Base-by-base conservation (phyloP, 2,113 vertebrate species). In the Podocnemis expansa region DNA sequence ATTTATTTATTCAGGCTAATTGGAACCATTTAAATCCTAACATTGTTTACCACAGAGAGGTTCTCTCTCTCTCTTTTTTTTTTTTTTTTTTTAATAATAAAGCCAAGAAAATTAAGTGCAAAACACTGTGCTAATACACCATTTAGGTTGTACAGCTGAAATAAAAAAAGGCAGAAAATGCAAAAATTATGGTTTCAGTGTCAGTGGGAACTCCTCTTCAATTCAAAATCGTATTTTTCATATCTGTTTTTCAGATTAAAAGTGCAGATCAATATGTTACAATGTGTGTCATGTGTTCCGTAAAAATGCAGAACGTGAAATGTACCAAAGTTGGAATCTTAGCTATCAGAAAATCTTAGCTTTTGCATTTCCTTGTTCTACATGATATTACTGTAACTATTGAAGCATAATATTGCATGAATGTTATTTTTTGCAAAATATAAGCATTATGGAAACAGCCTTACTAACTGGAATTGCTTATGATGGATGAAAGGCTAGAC, bases 181-280 rank as follows among this genome's bases (percentile, higher is more conserved):
- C 22, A 24, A 86, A 92, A 34, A 85, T 96, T 95, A 96, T 45
- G 56, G 95, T 54, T 96, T 95, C 95, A 89, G 82, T 90, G 78
- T 87, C 81, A 89, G 92, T 96, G 89, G 91, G 97, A 96, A 96
- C 88, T 90, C 93, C 80, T 34, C 93, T 97, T 91, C 94, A n/a
- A 76, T 95, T 95, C 96, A 94, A 93, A 93, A 88, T 91, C 90
- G 93, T 91, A 93, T 82, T 94, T 97, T 95, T 94, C 96, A 88
- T 93, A 22, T 19, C 19, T 92, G 92, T 91, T 96, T 94, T 96
- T 70, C 97, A 90, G 88, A 91, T 97, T 97, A 95, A 60, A 60
- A 97, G 96, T 97, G 67, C n/a, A 70, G 95, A 97, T 96, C 96
- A 97, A 97, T 97, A 97, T 97, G 95, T 97, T 95, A 97, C 96